Percentiles rank a stretch among this genome's conserved stretches.
Conservation (phyloP, 2,113 vertebrate species). For the Poecile atricapillus region DNA sequence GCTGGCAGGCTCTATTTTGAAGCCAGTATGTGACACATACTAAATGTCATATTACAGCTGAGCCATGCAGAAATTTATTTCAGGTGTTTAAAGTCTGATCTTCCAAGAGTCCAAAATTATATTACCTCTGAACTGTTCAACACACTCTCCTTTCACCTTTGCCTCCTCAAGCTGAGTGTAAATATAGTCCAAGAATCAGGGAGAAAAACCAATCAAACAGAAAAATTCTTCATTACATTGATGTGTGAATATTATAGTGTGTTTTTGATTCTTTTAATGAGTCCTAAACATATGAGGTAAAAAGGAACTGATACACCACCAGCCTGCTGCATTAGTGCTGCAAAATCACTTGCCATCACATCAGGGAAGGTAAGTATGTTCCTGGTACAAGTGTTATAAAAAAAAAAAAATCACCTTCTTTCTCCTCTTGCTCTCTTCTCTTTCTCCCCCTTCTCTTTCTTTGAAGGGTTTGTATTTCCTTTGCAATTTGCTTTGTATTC, state of each 20-base stretch:
- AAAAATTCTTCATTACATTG: background rate
- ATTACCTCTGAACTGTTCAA: background rate
- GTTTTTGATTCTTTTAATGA: background rate
- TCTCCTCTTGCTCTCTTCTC: background rate
- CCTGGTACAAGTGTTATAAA: background rate
- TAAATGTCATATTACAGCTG: background rate
- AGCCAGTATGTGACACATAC: background rate
- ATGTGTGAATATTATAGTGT: background rate
- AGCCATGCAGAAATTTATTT: background rate
- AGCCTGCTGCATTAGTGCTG: background rate
- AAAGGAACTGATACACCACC: background rate
- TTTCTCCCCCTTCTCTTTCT: background rate
- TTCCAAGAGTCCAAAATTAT: background rate
- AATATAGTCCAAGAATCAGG: background rate
- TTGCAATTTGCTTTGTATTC: background rate
- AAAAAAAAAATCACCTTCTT: background rate
- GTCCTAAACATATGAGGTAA: background rate
- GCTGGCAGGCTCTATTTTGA: constrained; percentile 13
- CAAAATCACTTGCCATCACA: background rate
- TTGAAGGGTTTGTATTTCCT: background rate
- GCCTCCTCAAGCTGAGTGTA: background rate
- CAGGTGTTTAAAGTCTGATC: background rate
- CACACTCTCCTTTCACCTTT: background rate
- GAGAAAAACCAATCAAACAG: background rate
- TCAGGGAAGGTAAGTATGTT: background rate